Evolutionary conservation across 2,797 vertebrate genomes (phyloP), one percentile per base, ranked within the genome.

Genomic region (Sebastes nivosus): DNA sequence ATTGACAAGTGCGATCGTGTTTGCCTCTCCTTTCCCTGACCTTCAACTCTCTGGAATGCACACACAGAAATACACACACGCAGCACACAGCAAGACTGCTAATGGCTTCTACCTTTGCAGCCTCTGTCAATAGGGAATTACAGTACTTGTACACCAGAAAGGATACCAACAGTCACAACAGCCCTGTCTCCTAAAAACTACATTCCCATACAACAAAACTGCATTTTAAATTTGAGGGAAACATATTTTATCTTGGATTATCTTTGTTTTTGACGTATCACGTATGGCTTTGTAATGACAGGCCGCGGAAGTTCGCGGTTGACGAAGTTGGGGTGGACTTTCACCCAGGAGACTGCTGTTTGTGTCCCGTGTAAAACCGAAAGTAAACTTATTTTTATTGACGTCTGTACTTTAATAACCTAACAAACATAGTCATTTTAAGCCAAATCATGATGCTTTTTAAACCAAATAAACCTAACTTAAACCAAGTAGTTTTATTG

Each of bases 1-100:
- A 93, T 88, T 93, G 93, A 94, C 93, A 91, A 75, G 88, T 85
- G 86, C 69, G 89, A 92, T 88, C 84, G 82, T 84, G 88, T 88
- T 92, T 87, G 86, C 88, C 70, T 94, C 81, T 91, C 91, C 86
- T 90, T 89, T 85, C 74, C 85, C 88, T 89, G 91, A 94, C 93
- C 92, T 94, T 94, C 91, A 93, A 91, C 89, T 93, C 87, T 60
- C 65, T n/a, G 67, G 36, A 75, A 76, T 2, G n/a, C 60, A 57
- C 78, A 67, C 84, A 57, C 77, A 79, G 46, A 91, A 46, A 67
- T 57, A 79, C 81, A 83, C 74, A 81, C 77, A 77, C 58, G 60
- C 36, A 1, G 75, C 58, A 63, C 87, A 82, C 75, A 63, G 72
- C 32, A 42, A 70, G 91, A 89, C 86, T 93, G 81, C 89, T 93